Conservation (phyloP, 2,113 vertebrate genomes). For the Miniopterus natalensis region DNA sequence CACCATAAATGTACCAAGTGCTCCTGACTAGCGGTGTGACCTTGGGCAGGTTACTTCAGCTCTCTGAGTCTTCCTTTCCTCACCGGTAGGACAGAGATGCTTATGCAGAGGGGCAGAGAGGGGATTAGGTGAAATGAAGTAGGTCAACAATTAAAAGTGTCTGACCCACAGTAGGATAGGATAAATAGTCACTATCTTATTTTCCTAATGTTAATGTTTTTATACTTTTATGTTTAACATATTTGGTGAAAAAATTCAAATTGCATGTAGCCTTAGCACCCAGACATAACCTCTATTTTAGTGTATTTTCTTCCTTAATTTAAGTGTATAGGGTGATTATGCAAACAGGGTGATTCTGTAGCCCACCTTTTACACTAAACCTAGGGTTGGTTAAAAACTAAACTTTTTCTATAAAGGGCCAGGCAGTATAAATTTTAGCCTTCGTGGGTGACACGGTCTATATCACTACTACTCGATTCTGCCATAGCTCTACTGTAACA, state of each 20-base stretch:
- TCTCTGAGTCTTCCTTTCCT: neutral
- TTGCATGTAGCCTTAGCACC: neutral
- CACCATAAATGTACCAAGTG: neutral
- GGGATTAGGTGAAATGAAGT: neutral
- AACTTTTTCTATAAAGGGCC: neutral
- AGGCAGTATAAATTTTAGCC: neutral
- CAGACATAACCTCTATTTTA: neutral
- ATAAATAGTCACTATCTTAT: neutral
- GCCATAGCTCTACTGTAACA: neutral
- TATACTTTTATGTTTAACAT: neutral
- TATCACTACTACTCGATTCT: neutral
- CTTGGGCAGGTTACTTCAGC: neutral
- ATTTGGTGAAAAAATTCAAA: neutral
- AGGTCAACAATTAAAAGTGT: too few relatives aligned
- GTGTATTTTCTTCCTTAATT: neutral
- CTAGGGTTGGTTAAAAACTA: neutral
- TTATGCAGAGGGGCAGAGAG: too few relatives aligned
- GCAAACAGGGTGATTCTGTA: slow-evolving; percentile 4
- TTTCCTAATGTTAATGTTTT: neutral
- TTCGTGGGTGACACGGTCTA: neutral
- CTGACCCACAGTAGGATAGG: neutral
- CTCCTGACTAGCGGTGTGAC: neutral
- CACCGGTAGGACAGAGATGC: neutral
- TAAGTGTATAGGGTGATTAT: neutral
- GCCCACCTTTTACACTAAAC: slow-evolving; percentile 25